phyloP scores from a whole-genome alignment of 2,113 vertebrate species.

The Prunella himalayana region DNA sequence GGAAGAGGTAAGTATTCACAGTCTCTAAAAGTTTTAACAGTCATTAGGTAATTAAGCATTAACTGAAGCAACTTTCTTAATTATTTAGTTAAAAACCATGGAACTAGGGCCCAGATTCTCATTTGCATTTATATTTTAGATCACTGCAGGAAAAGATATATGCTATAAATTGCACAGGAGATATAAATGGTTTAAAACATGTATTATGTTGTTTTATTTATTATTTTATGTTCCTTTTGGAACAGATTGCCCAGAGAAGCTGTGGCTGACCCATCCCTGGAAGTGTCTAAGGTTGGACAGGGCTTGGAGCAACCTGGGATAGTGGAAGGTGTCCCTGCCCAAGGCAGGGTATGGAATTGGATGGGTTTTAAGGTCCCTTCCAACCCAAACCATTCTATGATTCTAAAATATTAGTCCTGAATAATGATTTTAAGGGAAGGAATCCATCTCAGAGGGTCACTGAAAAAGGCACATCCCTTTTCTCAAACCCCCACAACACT shows the following conservation, averaged over 20 bases:
- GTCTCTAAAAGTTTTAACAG: background rate
- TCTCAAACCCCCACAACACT: background rate
- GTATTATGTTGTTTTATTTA: no score
- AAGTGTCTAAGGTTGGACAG: background rate
- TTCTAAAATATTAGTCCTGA: background rate
- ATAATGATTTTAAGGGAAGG: background rate
- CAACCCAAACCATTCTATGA: background rate
- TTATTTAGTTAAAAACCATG: background rate
- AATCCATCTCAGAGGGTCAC: background rate
- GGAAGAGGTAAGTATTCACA: background rate
- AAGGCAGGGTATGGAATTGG: background rate
- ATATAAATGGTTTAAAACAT: background rate
- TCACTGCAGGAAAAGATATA: background rate
- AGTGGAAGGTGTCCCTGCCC: background rate
- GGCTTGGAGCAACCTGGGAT: background rate
- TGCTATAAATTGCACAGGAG: background rate
- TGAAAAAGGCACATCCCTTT: background rate
- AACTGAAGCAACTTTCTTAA: background rate
- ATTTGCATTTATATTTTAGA: background rate
- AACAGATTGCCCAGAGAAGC: background rate
- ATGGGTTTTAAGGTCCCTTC: background rate
- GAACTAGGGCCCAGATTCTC: background rate
- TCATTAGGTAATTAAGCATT: background rate
- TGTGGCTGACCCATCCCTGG: background rate
- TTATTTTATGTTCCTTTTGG: background rate